Evolutionary conservation across 2,797 vertebrate species (phyloP), one percentile per base, ranked within the genome.

Genomic region (Neosalanx taihuensis): DNA sequence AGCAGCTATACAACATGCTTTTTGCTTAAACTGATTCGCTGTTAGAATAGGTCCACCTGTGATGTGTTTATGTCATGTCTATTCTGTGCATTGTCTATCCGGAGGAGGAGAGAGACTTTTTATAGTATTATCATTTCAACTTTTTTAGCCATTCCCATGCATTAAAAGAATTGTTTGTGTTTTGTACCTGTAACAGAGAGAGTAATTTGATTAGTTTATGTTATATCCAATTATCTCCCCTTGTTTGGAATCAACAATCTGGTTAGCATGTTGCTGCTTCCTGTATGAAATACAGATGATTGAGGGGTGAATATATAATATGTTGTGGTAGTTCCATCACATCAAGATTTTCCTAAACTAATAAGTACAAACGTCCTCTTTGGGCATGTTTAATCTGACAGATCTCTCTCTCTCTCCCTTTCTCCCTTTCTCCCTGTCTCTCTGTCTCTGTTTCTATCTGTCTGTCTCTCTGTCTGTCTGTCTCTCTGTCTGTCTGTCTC

Each of bases 201-300:
- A 85, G 78, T 87, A 90, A 90, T 82, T 89, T 74, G 84, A 83
- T 92, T 93, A 94, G 91, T 88, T 90, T 84, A 84, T 88, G 86
- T 86, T 80, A 89, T 92, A 96, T 95, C 94, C 86, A 92, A 94
- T 96, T 95, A 95, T 93, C 86, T 88, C 80, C 88, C 88, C 88
- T 86, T 88, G 89, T 90, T 83, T 92, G 90, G 89, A 79, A 71
- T 81, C 83, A 82, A 83, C 89, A 95, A 97, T 94, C 88, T 83
- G 93, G 94, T 97, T 95, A 94, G 83, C 78, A 64, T 88, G 85
- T 89, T 87, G 90, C 92, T 96, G 90, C 92, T 96, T 96, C 94
- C 94, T 94, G 90, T 90, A 92, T 93, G 91, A 92, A 90, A 93
- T 4, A 26, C 26, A 23, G 53, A 23, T 76, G 71, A 53, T 12